Conservation (phyloP, 1,140 invertebrate species). For the Schlechtendalia chinensis region DNA sequence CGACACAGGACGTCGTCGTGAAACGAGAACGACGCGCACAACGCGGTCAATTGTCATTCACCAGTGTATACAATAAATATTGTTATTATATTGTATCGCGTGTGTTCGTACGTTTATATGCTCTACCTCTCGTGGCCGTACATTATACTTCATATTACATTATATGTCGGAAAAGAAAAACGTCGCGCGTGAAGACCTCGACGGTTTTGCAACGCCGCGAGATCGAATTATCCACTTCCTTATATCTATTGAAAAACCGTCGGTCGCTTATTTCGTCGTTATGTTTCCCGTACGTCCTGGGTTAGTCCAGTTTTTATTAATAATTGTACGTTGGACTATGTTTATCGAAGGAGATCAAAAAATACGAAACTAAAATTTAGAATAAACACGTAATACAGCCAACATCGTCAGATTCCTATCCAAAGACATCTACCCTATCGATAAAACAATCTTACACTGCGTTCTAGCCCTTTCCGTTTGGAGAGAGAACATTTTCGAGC, state of each 20-base stretch:
- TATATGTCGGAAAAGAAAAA: neutral
- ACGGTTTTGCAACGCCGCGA: neutral
- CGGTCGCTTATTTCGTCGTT: slow-evolving; percentile 6
- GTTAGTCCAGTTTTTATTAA: too few species aligned
- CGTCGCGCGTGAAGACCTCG: neutral
- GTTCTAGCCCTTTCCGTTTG: too few species aligned
- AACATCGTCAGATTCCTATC: too few species aligned
- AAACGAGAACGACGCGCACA: neutral
- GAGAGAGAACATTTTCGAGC: too few species aligned
- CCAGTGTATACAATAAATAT: neutral
- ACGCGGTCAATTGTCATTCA: neutral
- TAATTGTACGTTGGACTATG: too few species aligned
- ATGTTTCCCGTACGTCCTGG: too few species aligned
- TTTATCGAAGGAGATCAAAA: too few species aligned
- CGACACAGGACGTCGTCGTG: neutral
- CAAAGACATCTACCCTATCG: too few species aligned
- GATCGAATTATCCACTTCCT: slow-evolving; percentile 24
- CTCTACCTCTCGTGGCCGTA: neutral
- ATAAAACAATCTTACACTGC: too few species aligned
- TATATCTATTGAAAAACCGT: slow-evolving; percentile 1
- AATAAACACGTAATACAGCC: too few species aligned
- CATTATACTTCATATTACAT: too few species aligned
- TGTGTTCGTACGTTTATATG: neutral
- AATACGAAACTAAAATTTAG: too few species aligned
- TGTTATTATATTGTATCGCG: neutral